Evolutionary conservation across 2,888 invertebrate species (phyloP), one percentile per base, ranked within the genome.

Genomic region (Limnephilus auricula): DNA sequence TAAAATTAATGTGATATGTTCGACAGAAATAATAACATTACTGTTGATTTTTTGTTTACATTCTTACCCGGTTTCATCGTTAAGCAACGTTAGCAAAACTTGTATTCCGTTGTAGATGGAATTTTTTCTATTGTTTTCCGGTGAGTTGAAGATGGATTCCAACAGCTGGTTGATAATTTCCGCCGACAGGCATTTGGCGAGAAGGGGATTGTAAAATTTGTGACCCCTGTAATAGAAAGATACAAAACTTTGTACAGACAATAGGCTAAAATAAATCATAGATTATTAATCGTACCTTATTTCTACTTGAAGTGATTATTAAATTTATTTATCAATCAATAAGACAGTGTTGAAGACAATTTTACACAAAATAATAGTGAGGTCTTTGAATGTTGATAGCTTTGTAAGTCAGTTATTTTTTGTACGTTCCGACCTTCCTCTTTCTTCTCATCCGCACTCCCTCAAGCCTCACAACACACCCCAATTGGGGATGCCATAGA

Each of bases 51-150:
- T 83, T 83, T 90, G n/a, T 65, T 65, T 65, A 65, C 65, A 65
- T 65, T 65, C 91, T 84, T 87, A 93, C 93, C 92, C 92, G 40
- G 93, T 93, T 89, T 93, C 93, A 89, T 93, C 93, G 50, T 92
- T 93, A 30, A 98, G 95, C 94, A 98, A 96, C 93, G 97, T 96
- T 94, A 98, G 96, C 95, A 98, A 96, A 94, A 98, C 97, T 95
- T 97, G 97, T 94, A 98, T 97, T 94, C 98, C 98, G 95, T 97
- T 97, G 93, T 98, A 97, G 94, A 98, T 97, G 94, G 97, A 97
- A 94, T 97, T 97, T 94, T 97, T 97, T 93, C 96, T 95, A 94
- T 96, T 96, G 93, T 96, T 96, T 94, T 96, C 96, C 96, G 92
- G 91, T 89, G 94, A 93, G 18, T 94, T 94, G 94, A 98, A 97